Evolutionary conservation across 2,797 vertebrate genomes (phyloP).

Genomic region (Malacoraja senta): DNA sequence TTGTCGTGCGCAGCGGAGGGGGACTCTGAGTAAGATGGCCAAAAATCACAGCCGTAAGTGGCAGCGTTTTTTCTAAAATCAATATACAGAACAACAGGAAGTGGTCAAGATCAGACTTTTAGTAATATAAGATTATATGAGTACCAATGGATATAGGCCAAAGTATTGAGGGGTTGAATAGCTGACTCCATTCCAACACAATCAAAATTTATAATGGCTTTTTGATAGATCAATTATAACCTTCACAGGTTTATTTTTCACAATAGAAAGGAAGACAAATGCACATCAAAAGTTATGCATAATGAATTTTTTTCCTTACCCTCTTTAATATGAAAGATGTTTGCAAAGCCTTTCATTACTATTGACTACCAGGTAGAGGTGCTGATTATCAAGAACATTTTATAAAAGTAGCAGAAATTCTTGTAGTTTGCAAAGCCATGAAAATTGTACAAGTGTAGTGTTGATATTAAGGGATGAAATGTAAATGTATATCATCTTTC

Average conservation of each 20-base stretch:
- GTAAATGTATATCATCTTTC: conserved; percentile 31
- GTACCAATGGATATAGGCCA: background rate
- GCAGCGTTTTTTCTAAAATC: too few relatives aligned
- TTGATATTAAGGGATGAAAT: background rate
- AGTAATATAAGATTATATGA: background rate
- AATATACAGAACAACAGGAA: too few relatives aligned
- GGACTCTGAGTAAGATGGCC: too few relatives aligned
- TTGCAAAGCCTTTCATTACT: background rate
- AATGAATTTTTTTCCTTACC: background rate
- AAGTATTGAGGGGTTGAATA: background rate
- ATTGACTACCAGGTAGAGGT: background rate
- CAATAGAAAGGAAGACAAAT: background rate
- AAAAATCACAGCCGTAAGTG: too few relatives aligned
- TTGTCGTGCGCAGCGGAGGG: too few relatives aligned
- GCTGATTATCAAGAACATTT: background rate
- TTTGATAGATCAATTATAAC: background rate
- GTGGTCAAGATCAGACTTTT: too few relatives aligned
- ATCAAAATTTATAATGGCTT: background rate
- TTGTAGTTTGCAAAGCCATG: background rate
- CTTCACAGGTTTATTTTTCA: background rate
- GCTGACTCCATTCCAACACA: background rate
- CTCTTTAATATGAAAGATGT: background rate
- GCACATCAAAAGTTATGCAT: background rate
- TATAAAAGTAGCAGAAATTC: background rate
- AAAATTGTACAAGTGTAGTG: background rate